Base-by-base conservation (phyloP, 37 sponge, comb jelly and placozoan genomes). In the Ephydatia muelleri region DNA sequence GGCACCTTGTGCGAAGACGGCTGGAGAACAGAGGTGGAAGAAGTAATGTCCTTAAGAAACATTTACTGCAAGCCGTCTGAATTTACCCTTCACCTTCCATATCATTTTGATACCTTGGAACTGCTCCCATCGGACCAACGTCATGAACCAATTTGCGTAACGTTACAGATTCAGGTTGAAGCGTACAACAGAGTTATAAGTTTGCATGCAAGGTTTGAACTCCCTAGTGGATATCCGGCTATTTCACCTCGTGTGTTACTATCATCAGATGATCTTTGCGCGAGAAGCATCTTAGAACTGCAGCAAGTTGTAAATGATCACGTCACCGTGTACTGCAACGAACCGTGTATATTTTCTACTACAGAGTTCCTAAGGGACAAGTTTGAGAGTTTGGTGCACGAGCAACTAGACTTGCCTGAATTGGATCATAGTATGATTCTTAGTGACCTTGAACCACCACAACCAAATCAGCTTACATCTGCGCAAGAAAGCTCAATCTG, bases 21-120 rank as follows among this genome's bases (percentile, higher is more conserved):
- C 34, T 79, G 79, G 79, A 49, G 29, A 28, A 65, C 68, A 25
- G 70, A 68, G 70, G 68, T 33, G 26, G 81, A 80, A 31, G 81
- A 80, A 36, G 33, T 80, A 25, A 22, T 68, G 2, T 32, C 47
- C 23, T 38, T 80, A 25, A 33, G 38, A 27, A 80, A 70, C 70
- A 68, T 80, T 26, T 80, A 80, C 70, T 68, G 81, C 23, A 69
- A 37, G 12, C 27, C 28, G 5, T 37, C 69, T 9, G 81, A 80
- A 37, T 78, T 65, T 78, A 21, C 9, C 9, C 29, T 78, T 27
- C 27, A 49, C 22, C 27, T 30, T 49, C 79, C 79, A 32, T 26
- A 35, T 36, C 34, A 32, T 36, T 26, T 75, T 16, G 57, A 57
- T 14, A 49, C 79, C 26, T 78, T 78, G 40, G 79, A 43, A 49